Evolutionary conservation across 2,888 invertebrate genomes (phyloP), one percentile per base, ranked within the genome.

Genomic region (Timema podura): DNA sequence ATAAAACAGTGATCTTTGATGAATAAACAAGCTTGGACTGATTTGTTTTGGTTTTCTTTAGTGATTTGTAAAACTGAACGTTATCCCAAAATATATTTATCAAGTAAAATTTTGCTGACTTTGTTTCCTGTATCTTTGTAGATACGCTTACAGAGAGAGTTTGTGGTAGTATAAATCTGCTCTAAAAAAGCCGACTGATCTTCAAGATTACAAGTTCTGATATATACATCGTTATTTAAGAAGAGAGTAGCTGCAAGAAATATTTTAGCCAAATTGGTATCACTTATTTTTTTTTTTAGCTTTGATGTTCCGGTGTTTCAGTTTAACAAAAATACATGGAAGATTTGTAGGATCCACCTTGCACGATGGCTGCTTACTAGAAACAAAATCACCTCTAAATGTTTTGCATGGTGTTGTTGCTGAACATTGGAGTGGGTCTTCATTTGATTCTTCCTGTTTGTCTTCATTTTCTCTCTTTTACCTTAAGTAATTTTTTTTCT

Each of bases 161-260:
- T 54, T 54, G 6, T 54, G 54, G 54, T 54, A 54, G 54, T 54
- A 54, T 6, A 54, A 15, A 13, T 54, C 54, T 54, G 54, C 51
- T 13, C 3, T 5, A 49, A 49, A 5, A 54, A n/a, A 54, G n/a
- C 15, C 54, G 54, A 54, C 16, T 54, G 5, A 54, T 16, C 16
- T 54, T 54, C 54, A 9, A 54, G 54, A 54, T 6, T 16, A 54
- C 54, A 54, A 5, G 7, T 54, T 54, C 54, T 54, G 11, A 54
- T 16, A 54, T 54, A 54, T 16, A 54, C 54, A 54, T 54, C 54
- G n/a, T 54, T 16, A 15, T 54, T 54, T 7, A 54, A 54, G 16
- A 54, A 5, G 15, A 54, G 11, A 8, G n/a, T 16, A 54, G 54
- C 54, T 15, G 54, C 10, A 54, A 54, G 7, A 54, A 54, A 54